Evolutionary conservation across 1,140 invertebrate genomes (phyloP).

Genomic region (Drosophila asahinai): DNA sequence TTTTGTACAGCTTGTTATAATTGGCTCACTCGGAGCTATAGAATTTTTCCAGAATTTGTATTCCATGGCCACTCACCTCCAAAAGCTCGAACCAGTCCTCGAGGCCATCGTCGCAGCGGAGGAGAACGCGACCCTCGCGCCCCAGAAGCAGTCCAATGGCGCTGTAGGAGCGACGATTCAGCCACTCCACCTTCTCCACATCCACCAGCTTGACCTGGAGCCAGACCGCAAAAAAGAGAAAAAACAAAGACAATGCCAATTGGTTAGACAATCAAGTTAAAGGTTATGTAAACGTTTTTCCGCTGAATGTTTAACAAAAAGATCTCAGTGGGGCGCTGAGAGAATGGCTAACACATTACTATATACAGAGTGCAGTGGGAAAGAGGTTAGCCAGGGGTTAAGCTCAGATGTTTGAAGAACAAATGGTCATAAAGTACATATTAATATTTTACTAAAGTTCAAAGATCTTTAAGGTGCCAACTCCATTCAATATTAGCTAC

Average conservation of each 20-base stretch:
- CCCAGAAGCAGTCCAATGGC: slow-evolving; percentile 86
- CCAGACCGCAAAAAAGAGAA: slow-evolving; percentile 50
- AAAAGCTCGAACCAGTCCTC: slow-evolving; percentile 88
- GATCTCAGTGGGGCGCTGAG: slow-evolving; percentile 51
- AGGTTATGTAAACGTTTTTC: slow-evolving; percentile 54
- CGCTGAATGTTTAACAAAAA: slow-evolving; percentile 28
- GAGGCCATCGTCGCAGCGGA: slow-evolving; percentile 86
- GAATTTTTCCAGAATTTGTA: background rate
- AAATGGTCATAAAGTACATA: slow-evolving; percentile 48
- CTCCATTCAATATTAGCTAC: background rate
- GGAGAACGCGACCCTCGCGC: slow-evolving; percentile 87
- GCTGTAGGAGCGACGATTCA: slow-evolving; percentile 87
- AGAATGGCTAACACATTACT: slow-evolving; percentile 11
- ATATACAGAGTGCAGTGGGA: background rate
- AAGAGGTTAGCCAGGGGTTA: background rate
- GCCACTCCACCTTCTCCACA: slow-evolving; percentile 89
- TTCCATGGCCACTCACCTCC: slow-evolving; percentile 71
- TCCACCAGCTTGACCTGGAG: slow-evolving; percentile 88
- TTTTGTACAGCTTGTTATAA: background rate
- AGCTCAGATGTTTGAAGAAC: background rate
- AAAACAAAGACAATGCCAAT: slow-evolving; percentile 44
- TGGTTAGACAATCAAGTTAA: slow-evolving; percentile 56
- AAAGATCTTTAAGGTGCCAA: too few relatives aligned
- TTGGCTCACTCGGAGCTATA: background rate
- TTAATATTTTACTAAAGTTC: slow-evolving; percentile 25